A percentile compares a stretch with the other conserved stretches of the same genome.
phyloP scores from a whole-genome alignment of 1,140 invertebrate species.

The Hyles euphorbiae region DNA sequence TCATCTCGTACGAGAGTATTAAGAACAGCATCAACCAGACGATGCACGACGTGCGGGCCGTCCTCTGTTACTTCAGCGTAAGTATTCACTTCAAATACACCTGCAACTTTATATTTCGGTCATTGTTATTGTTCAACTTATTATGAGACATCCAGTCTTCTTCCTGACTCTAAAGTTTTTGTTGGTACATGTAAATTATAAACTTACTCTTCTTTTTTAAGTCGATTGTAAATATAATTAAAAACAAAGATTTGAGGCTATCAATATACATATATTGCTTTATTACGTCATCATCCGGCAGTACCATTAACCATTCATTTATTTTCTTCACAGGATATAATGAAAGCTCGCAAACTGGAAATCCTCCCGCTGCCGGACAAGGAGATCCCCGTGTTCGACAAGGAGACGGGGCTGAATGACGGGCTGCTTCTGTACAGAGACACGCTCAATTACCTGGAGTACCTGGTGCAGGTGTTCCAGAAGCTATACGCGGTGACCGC shows the following conservation, averaged over 20 bases:
- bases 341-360: constrained; percentile 45
- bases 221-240: no score
- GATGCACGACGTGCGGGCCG: constrained; percentile 48
- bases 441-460: constrained; percentile 60
- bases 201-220: no score
- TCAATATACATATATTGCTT: no score
- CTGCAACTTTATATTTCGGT: not conserved
- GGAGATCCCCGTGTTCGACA: constrained; percentile 46
- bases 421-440: constrained; percentile 56
- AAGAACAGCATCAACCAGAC: constrained; percentile 41
- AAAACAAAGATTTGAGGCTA: no score
- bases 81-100: constrained; percentile 28
- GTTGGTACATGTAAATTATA: constrained; percentile 1
- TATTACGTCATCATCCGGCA: no score
- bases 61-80: constrained; percentile 59
- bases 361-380: constrained; percentile 39
- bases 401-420: constrained; percentile 32
- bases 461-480: constrained; percentile 54
- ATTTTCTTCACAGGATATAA: constrained; percentile 49
- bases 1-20: constrained; percentile 37
- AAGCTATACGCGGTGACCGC: constrained; percentile 41
- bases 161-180: not conserved
- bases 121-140: not conserved
- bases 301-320: constrained; percentile 4
- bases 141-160: not conserved